A percentile compares a stretch with the other conserved stretches of the same genome.
Evolutionary conservation across 2,797 vertebrate genomes (phyloP).

Genomic region (Pangasius krempfi): DNA sequence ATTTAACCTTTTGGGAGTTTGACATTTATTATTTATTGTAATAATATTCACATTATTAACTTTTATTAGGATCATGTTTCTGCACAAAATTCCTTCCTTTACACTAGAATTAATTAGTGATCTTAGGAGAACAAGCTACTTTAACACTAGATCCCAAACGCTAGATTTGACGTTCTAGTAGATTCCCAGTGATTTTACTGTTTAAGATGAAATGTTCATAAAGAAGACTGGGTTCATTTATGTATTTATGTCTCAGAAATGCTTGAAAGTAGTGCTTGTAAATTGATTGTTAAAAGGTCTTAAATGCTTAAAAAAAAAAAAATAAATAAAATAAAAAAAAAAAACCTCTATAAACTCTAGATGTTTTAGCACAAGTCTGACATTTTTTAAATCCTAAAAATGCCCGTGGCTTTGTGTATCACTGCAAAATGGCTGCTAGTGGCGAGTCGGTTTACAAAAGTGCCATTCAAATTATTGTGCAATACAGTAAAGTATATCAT

Average conservation of each 20-base stretch:
- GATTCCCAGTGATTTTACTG: neutral
- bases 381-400: too few relatives aligned
- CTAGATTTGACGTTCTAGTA: neutral
- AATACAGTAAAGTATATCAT: neutral
- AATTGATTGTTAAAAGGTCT: too few relatives aligned
- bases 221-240: too few relatives aligned
- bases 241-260: too few relatives aligned
- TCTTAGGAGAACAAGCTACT: neutral
- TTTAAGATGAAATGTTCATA: neutral
- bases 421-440: too few relatives aligned
- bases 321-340: too few relatives aligned
- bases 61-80: neutral
- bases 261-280: too few relatives aligned
- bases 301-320: too few relatives aligned
- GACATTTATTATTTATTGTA: constrained; percentile 14
- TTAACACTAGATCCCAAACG: neutral
- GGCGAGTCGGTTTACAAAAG: too few relatives aligned
- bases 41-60: neutral
- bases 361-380: too few relatives aligned
- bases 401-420: too few relatives aligned
- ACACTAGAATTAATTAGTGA: neutral
- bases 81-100: neutral
- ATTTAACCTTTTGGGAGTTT: constrained; percentile 15
- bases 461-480: neutral
- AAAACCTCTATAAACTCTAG: too few relatives aligned